Percentiles rank a stretch among this genome's conserved stretches.
phyloP scores from a whole-genome alignment of 2,888 invertebrate species.

The Pantelozetes paolii region DNA sequence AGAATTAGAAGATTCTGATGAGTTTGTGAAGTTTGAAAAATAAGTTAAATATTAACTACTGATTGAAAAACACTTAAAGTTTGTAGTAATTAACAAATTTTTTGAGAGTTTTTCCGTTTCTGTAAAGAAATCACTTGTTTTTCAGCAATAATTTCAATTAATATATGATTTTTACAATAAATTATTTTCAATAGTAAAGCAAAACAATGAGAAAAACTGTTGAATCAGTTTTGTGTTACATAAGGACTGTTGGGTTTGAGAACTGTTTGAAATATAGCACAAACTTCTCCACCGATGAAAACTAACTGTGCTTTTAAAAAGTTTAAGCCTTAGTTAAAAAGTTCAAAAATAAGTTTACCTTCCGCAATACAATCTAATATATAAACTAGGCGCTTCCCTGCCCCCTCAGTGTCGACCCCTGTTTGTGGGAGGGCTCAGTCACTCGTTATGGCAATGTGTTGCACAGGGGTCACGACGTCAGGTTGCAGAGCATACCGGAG shows the following conservation, averaged over 20 bases:
- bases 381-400: constrained; percentile 8
- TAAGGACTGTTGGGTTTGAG: neutral
- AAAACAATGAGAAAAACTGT: neutral
- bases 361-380: constrained; percentile 26
- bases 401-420: neutral
- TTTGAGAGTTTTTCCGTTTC: too few species aligned
- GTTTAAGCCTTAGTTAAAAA: constrained; percentile 27
- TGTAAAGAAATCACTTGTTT: too few species aligned
- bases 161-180: too few species aligned
- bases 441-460: constrained; percentile 13
- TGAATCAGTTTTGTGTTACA: neutral
- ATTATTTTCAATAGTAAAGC: neutral
- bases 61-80: neutral
- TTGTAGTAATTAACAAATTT: too few species aligned
- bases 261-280: neutral
- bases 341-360: constrained; percentile 36
- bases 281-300: neutral
- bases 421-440: constrained; percentile 33
- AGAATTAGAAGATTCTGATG: neutral
- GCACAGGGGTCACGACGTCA: constrained; percentile 33
- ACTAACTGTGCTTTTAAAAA: neutral
- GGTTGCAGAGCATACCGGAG: constrained; percentile 34
- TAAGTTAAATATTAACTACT: neutral
- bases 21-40: neutral
- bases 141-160: too few species aligned